phyloP scores from a whole-genome alignment of 1,140 invertebrate species.

The Onthophagus taurus region DNA sequence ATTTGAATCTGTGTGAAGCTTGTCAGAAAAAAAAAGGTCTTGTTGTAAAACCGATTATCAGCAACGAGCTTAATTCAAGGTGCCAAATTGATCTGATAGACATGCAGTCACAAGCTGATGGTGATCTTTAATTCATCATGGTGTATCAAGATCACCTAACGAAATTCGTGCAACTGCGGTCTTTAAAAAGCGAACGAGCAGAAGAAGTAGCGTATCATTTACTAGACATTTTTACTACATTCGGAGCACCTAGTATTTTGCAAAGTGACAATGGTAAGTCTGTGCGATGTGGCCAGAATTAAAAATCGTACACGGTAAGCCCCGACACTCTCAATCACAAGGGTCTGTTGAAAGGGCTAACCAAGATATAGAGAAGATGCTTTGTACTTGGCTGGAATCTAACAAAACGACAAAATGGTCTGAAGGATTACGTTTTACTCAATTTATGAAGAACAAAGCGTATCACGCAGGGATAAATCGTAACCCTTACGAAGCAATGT shows the following conservation, averaged over 20 bases:
- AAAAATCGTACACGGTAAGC: constrained; percentile 32
- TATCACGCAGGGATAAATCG: not conserved
- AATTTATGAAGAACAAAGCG: too few species aligned
- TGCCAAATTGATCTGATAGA: constrained; percentile 39
- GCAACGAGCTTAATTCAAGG: constrained; percentile 27
- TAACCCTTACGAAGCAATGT: not conserved
- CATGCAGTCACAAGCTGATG: constrained; percentile 19
- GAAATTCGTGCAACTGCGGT: constrained; percentile 32
- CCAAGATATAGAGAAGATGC: constrained; percentile 31
- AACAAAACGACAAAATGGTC: constrained; percentile 25
- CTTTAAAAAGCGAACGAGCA: constrained; percentile 22
- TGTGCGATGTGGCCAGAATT: constrained; percentile 30
- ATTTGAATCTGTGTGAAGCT: constrained; percentile 16
- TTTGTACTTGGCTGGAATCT: constrained; percentile 24
- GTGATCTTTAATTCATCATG: constrained; percentile 30
- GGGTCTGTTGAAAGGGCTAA: constrained; percentile 26
- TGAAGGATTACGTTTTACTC: constrained; percentile 17
- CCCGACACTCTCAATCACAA: constrained; percentile 21
- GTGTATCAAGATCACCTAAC: constrained; percentile 38
- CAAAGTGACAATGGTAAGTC: constrained; percentile 30
- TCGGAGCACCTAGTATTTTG: constrained; percentile 27
- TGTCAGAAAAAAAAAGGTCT: constrained; percentile 22
- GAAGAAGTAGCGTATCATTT: constrained; percentile 15
- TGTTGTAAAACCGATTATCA: constrained; percentile 22
- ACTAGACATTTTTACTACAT: constrained; percentile 13